Percentiles rank a stretch among this genome's conserved stretches.
These are phyloP conservation scores for Salvator merianae DNA, from an alignment of 2,113 vertebrate species.

Conservation along the genomic window DNA sequence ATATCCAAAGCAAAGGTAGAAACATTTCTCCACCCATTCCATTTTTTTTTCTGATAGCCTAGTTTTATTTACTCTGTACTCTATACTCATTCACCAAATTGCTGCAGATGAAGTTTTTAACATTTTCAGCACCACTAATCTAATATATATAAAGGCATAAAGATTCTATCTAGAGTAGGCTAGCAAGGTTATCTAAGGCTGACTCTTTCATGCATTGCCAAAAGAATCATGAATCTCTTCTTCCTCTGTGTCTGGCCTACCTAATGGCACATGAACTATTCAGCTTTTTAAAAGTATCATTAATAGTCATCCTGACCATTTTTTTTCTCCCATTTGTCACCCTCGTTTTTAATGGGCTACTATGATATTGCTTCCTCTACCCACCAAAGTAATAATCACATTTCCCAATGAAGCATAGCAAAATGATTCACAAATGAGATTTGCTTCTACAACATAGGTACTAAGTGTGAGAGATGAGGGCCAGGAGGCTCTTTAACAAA, in stretches of 20 bases:
- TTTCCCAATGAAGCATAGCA: background rate
- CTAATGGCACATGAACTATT: background rate
- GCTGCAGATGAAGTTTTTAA: background rate
- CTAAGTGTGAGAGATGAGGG: background rate
- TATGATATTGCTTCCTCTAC: background rate
- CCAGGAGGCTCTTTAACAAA: too few species aligned
- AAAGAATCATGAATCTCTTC: background rate
- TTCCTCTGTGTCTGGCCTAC: background rate
- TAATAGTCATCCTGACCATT: background rate
- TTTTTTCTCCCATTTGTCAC: background rate
- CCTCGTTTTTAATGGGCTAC: background rate
- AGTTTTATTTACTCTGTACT: background rate
- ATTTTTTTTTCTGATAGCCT: too few species aligned
- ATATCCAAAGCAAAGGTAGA: too few species aligned
- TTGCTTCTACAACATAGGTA: too few species aligned
- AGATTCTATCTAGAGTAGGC: background rate
- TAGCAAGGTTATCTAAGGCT: background rate
- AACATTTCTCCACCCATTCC: too few species aligned
- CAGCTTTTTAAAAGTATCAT: background rate
- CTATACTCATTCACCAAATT: background rate
- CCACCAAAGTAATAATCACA: background rate
- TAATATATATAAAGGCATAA: too few species aligned
- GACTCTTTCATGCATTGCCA: too few species aligned
- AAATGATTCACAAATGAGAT: background rate
- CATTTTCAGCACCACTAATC: background rate